Evolutionary conservation across 2,113 vertebrate genomes (phyloP).

Genomic region (Riparia riparia): DNA sequence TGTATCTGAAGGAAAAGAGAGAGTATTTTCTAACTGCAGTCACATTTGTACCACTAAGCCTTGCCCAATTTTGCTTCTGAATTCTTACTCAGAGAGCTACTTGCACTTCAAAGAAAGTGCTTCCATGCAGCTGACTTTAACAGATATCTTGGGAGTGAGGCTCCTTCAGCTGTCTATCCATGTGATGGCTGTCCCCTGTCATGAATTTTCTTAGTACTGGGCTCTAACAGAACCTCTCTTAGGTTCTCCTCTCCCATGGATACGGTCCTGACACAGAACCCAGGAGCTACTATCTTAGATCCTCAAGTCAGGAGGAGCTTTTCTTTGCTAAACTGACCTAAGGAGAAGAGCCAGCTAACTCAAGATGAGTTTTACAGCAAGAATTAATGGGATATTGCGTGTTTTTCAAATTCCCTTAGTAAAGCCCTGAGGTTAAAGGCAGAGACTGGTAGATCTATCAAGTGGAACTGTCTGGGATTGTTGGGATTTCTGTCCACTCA

Average conservation of each 20-base stretch:
- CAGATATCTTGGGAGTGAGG: not conserved
- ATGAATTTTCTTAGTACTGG: not conserved
- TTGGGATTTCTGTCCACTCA: not conserved
- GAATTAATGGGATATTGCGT: not conserved
- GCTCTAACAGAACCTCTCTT: not conserved
- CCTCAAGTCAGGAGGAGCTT: not conserved
- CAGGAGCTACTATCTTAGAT: not conserved
- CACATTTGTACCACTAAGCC: not conserved
- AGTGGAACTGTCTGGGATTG: not conserved
- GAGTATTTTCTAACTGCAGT: not conserved
- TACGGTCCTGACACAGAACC: not conserved
- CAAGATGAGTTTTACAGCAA: not conserved
- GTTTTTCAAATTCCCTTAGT: not conserved
- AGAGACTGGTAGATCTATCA: not conserved
- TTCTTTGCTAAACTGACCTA: not conserved
- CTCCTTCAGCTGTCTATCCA: not conserved
- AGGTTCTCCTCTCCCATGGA: not conserved
- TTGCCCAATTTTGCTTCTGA: not conserved
- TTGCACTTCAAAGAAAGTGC: not conserved
- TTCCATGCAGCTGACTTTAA: not conserved
- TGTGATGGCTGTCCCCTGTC: not conserved
- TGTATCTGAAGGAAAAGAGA: not conserved
- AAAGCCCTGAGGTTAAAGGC: not conserved
- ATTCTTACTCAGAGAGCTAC: not conserved
- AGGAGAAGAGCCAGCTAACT: not conserved